phyloP scores from a whole-genome alignment of 2,113 vertebrate species.

The Myrmecobius fasciatus region DNA sequence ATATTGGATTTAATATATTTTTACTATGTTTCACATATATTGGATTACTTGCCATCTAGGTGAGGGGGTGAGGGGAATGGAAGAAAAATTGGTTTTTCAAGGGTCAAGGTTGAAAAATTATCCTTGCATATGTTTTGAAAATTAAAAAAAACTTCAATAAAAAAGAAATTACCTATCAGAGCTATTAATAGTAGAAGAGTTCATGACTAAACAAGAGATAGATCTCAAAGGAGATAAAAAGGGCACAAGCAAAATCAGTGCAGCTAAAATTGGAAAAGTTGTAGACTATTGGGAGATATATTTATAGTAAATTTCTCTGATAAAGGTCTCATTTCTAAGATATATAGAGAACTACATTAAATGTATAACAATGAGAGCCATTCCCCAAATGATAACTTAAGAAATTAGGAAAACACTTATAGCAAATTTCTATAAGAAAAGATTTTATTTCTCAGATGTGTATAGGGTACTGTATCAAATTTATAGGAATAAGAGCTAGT shows the following conservation, averaged over 20 bases:
- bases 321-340: not conserved
- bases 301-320: not conserved
- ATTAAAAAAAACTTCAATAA: too few relatives aligned
- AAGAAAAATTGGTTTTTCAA: too few relatives aligned
- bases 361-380: not conserved
- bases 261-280: not conserved
- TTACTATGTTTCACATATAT: too few relatives aligned
- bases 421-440: too few relatives aligned
- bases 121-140: too few relatives aligned
- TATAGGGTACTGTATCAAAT: not conserved
- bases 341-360: not conserved
- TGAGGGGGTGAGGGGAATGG: too few relatives aligned
- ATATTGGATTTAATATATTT: too few relatives aligned
- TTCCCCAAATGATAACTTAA: not conserved
- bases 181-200: not conserved
- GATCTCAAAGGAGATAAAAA: not conserved
- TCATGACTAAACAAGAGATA: not conserved
- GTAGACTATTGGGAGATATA: not conserved
- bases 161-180: not conserved
- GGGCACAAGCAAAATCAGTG: not conserved
- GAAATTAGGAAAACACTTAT: too few relatives aligned
- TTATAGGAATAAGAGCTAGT: not conserved
- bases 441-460: not conserved
- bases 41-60: too few relatives aligned
- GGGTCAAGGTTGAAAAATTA: too few relatives aligned